Conservation (phyloP, 2,888 invertebrate genomes). For the Creontiades dilutus region DNA sequence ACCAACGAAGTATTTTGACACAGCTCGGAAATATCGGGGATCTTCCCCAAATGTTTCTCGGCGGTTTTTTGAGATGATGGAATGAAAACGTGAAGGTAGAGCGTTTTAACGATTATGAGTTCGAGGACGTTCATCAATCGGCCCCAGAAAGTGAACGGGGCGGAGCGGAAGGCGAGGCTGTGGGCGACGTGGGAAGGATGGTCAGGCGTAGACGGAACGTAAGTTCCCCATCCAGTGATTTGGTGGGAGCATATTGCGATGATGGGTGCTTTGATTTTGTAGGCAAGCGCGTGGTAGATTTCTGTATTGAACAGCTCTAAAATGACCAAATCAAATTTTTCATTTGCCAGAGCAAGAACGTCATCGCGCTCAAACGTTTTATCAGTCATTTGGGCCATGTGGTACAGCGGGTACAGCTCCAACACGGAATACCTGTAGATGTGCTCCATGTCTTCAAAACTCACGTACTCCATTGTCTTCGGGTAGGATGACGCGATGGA, state of each 20-base stretch:
- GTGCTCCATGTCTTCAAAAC: slow-evolving; percentile 45
- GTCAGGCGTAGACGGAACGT: slow-evolving; percentile 81
- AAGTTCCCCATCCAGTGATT: slow-evolving; percentile 82
- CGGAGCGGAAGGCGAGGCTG: slow-evolving; percentile 68
- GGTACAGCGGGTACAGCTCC: slow-evolving; percentile 42
- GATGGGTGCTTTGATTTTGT: slow-evolving; percentile 65
- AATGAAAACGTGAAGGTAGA: slow-evolving; percentile 31
- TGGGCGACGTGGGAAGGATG: slow-evolving; percentile 82
- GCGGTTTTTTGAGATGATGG: slow-evolving; percentile 45
- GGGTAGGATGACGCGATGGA: slow-evolving; percentile 48
- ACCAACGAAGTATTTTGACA: slow-evolving; percentile 75
- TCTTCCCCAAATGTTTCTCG: slow-evolving; percentile 45
- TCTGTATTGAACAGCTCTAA: slow-evolving; percentile 65
- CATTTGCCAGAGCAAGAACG: slow-evolving; percentile 61
- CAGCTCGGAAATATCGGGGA: slow-evolving; percentile 38
- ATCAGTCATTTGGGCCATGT: slow-evolving; percentile 56
- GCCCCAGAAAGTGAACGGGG: slow-evolving; percentile 29
- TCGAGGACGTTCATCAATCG: slow-evolving; percentile 38
- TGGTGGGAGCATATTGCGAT: slow-evolving; percentile 81
- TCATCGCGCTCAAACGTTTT: slow-evolving; percentile 53
- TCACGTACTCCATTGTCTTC: slow-evolving; percentile 36
- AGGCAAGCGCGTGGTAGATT: slow-evolving; percentile 45
- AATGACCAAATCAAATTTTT: slow-evolving; percentile 64
- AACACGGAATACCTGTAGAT: slow-evolving; percentile 27
- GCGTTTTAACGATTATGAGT: slow-evolving; percentile 32